Base-by-base conservation (phyloP, 2,113 vertebrate species). In the Smithornis capensis region DNA sequence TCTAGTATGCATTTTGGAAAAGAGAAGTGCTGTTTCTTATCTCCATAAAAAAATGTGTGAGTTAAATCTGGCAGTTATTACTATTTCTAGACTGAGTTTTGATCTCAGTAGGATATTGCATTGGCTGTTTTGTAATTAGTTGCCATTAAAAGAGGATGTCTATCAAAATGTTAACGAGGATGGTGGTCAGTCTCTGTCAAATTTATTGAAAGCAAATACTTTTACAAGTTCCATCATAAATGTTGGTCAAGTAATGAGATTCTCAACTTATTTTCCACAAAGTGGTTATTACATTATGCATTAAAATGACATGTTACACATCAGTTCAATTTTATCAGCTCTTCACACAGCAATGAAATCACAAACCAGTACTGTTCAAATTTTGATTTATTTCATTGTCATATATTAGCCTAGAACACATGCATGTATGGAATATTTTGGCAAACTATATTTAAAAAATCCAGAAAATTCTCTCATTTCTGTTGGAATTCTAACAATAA, bases 121-220 rank as follows among this genome's bases (percentile, higher is more conserved):
- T 27, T 81, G n/a, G n/a, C 42, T 93, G 60, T 95, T 96, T 95
- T 74, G 71, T 84, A 96, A 97, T 96, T 95, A 96, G 64, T 6
- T 92, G 53, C 23, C 69, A 88, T 94, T 96, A 83, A 90, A 87
- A 92, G 57, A 67, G 29, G 52, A 74, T 67, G 78, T 91, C 86
- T 94, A 80, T 95, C 94, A 94, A 96, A 96, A 94, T 82, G 62
- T 83, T 96, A 90, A 95, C 90, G 92, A 68, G 70, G 21, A 49
- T 70, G 35, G 86, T 69, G 56, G 79, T 95, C 92, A 91, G 78
- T 95, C 86, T 87, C 59, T 91, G 88, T 94, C 75, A 93, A 64
- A 88, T 96, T 89, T 94, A 92, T 96, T 95, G 83, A 95, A 96
- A 91, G 38, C 75, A 95, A 97, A 94, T 91, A 88, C 49, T 88